Evolutionary conservation across 2,888 invertebrate species (phyloP).

Genomic region (Caenorhabditis parvicauda): DNA sequence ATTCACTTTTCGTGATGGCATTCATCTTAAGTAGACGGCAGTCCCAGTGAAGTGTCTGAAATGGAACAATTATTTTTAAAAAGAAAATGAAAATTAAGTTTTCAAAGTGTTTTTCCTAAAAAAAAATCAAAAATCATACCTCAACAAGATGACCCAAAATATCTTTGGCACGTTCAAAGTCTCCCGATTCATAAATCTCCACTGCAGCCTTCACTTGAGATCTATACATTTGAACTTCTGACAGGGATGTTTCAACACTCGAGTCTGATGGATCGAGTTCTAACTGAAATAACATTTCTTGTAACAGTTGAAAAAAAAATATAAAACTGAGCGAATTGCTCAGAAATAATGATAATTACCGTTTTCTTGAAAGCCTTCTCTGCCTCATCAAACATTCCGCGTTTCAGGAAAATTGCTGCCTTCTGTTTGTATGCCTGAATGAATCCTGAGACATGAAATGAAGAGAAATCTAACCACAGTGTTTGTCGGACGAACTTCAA

Average conservation of each 20-base stretch:
- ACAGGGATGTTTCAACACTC: not conserved
- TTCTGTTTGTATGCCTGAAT: constrained; percentile 11
- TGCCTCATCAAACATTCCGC: constrained; percentile 12
- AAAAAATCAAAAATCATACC: not conserved
- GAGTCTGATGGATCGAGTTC: not conserved
- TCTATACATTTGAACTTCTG: not conserved
- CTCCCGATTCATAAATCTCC: not conserved
- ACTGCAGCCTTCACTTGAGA: not conserved
- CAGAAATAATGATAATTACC: constrained; percentile 4
- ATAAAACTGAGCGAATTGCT: too few species aligned
- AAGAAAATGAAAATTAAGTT: too few species aligned
- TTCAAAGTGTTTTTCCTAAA: too few species aligned
- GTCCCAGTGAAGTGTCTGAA: constrained; percentile 9
- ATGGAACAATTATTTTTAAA: not conserved
- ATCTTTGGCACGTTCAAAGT: constrained; percentile 3
- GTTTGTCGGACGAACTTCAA: too few species aligned
- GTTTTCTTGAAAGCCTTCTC: not conserved
- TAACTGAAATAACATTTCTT: not conserved
- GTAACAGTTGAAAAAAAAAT: too few species aligned
- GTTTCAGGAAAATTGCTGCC: constrained; percentile 11
- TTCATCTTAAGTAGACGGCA: constrained; percentile 2
- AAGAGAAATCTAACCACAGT: too few species aligned
- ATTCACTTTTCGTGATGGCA: too few species aligned
- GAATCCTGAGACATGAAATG: not conserved
- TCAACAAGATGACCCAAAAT: constrained; percentile 7